These are phyloP conservation scores for Neostethus bicornis DNA, from an alignment of 2,797 vertebrate genomes.

Conservation along the genomic window DNA sequence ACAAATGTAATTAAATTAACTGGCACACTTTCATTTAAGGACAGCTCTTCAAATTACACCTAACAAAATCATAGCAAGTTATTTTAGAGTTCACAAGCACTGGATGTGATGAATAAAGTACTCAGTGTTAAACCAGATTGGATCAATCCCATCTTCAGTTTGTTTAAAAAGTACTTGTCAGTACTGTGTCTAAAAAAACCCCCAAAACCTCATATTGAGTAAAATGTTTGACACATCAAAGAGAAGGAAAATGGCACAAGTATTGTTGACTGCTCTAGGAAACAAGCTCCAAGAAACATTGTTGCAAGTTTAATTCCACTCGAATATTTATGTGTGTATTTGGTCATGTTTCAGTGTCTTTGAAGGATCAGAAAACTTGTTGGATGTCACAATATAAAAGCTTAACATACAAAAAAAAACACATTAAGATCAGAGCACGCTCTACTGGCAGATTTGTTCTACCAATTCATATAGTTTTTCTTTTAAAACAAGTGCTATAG, in stretches of 20 bases:
- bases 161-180: too few relatives aligned
- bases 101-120: neutral
- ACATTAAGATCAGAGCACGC: neutral
- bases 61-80: slow-evolving; percentile 6
- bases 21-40: slow-evolving; percentile 33
- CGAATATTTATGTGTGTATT: neutral
- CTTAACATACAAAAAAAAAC: neutral
- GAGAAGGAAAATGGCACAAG: slow-evolving; percentile 21
- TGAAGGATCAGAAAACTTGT: neutral
- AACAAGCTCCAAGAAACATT: neutral
- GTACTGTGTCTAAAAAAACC: too few relatives aligned
- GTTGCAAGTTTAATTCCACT: slow-evolving; percentile 11
- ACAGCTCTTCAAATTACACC: slow-evolving; percentile 16
- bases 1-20: slow-evolving; percentile 10
- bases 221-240: slow-evolving; percentile 20
- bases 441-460: neutral
- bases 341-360: neutral
- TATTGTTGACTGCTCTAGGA: neutral
- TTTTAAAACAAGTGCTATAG: too few relatives aligned
- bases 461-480: too few relatives aligned
- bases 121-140: too few relatives aligned
- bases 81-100: slow-evolving; percentile 11
- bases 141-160: too few relatives aligned
- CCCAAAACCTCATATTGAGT: too few relatives aligned
- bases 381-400: neutral